Evolutionary conservation across 2,797 vertebrate genomes (phyloP).

Genomic region (Valencia hispanica): DNA sequence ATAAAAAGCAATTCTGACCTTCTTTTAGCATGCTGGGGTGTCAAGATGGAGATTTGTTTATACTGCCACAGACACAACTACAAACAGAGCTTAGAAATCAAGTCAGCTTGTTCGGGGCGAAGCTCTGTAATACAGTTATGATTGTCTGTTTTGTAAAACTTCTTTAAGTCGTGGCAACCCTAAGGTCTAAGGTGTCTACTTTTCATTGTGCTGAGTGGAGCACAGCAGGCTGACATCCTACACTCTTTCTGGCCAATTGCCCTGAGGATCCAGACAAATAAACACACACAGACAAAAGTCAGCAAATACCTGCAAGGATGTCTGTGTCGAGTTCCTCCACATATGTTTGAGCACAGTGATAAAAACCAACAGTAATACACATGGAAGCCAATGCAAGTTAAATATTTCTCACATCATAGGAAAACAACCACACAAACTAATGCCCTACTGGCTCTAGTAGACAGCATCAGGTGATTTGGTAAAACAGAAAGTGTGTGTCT

Average conservation of each 20-base stretch:
- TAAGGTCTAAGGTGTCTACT: conserved; percentile 26
- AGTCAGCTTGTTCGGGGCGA: too few species aligned
- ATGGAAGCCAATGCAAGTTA: conserved; percentile 7
- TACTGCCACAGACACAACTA: conserved; percentile 14
- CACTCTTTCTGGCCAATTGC: conserved; percentile 35
- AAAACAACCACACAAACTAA: conserved; percentile 30
- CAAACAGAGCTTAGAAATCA: neutral
- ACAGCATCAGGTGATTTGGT: conserved; percentile 65
- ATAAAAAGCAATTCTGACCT: too few species aligned
- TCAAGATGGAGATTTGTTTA: conserved; percentile 21
- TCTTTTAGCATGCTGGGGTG: conserved; percentile 15
- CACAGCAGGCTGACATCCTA: conserved; percentile 54
- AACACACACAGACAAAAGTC: conserved; percentile 26
- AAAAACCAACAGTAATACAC: neutral
- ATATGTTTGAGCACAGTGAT: conserved; percentile 26
- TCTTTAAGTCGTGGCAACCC: neutral
- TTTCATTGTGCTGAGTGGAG: conserved; percentile 48
- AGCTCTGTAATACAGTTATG: neutral
- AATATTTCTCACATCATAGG: conserved; percentile 26
- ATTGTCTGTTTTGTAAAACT: neutral
- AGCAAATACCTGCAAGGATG: conserved; percentile 4
- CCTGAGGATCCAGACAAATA: conserved; percentile 58
- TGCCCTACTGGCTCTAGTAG: conserved; percentile 38
- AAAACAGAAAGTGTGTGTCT: conserved; percentile 70
- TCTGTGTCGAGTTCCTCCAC: conserved; percentile 13